phyloP scores from a whole-genome alignment of 2,113 vertebrate genomes.

The zebrafish (Danio rerio) region GRCz12tu NC_133182.1:31211501-31212000 shows the following conservation, averaged over 20 bases:
- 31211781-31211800: too few species aligned
- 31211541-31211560: slow-evolving; percentile 22
- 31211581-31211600: slow-evolving; percentile 33
- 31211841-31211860: too few species aligned
- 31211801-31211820: too few species aligned
- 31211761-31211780: background rate
- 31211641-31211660: slow-evolving; percentile 24
- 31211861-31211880: too few species aligned
- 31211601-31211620: slow-evolving; percentile 21
- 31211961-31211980: too few species aligned
- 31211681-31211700: slow-evolving; percentile 18
- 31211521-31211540: slow-evolving; percentile 30
- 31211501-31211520: slow-evolving; percentile 25
- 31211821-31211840: too few species aligned
- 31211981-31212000: too few species aligned
- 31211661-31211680: slow-evolving; percentile 42
- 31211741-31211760: slow-evolving; percentile 1
- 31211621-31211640: slow-evolving; percentile 19
- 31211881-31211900: too few species aligned
- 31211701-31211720: slow-evolving; percentile 27
- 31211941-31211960: too few species aligned
- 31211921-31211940: too few species aligned
- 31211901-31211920: too few species aligned
- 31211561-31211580: slow-evolving; percentile 33
- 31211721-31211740: background rate